A percentile compares a stretch with the other conserved stretches of the same genome.
Conservation (phyloP, 2,113 vertebrate species). For the Dipodomys merriami region DNA sequence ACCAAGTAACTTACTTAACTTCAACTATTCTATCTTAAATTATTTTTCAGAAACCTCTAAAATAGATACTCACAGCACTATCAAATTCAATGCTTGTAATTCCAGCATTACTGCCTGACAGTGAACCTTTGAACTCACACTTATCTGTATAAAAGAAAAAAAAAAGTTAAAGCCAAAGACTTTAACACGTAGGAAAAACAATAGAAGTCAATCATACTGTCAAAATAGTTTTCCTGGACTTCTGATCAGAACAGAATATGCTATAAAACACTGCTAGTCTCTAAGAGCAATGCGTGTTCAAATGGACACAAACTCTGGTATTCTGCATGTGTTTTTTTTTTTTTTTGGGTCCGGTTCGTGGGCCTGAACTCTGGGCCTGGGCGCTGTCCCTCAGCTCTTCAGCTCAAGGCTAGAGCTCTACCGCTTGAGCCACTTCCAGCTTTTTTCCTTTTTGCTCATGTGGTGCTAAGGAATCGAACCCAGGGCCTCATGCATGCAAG, state of each 20-base stretch:
- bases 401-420: no score
- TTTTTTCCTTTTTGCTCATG: no score
- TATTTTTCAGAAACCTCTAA: background rate
- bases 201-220: accelerated
- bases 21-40: background rate
- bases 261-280: accelerated
- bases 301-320: background rate
- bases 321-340: background rate
- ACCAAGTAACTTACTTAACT: background rate
- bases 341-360: background rate
- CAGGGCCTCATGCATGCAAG: no score
- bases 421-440: no score
- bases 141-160: slow-evolving; percentile 87
- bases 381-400: no score
- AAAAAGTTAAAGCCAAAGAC: background rate
- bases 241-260: background rate
- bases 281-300: background rate
- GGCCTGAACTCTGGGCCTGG: no score
- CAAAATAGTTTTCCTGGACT: background rate
- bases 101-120: slow-evolving; percentile 97
- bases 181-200: background rate
- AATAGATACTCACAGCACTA: slow-evolving; percentile 91
- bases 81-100: slow-evolving; percentile 99
- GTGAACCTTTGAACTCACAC: slow-evolving; percentile 94
- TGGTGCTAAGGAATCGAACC: no score